Evolutionary conservation across 2,113 vertebrate species (phyloP).

Genomic region (Alosa alosa): DNA sequence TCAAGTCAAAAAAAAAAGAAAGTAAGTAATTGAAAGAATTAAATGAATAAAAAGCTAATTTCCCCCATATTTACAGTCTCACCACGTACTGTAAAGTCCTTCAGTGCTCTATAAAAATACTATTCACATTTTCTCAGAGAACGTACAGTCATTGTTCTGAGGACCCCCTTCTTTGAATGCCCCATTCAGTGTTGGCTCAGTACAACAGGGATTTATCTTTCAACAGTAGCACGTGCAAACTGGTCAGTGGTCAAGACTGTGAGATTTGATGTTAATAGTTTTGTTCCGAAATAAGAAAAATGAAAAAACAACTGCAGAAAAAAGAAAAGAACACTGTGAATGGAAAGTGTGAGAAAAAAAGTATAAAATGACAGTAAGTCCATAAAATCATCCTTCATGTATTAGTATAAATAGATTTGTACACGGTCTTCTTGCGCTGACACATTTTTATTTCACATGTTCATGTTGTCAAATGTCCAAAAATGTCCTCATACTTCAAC

Average conservation of each 20-base stretch:
- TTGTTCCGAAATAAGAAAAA: not conserved
- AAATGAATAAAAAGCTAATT: conserved; percentile 61
- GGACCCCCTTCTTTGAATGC: conserved; percentile 13
- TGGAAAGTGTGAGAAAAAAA: not conserved
- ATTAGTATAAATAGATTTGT: conserved; percentile 15
- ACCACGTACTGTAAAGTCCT: conserved; percentile 70
- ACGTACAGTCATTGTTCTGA: conserved; percentile 57
- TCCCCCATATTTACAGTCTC: conserved; percentile 88
- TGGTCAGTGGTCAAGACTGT: conserved; percentile 21
- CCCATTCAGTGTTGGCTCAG: conserved; percentile 29
- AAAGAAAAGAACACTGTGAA: not conserved
- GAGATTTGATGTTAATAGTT: not conserved
- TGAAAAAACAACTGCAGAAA: not conserved
- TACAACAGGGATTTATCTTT: not conserved
- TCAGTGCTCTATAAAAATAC: conserved; percentile 98
- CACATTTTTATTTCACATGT: not conserved
- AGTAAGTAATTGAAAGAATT: conserved; percentile 48
- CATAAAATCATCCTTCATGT: conserved; percentile 8
- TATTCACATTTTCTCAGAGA: conserved; percentile 97
- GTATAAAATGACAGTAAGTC: conserved; percentile 2
- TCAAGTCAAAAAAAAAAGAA: conserved; percentile 59
- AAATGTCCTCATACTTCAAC: not conserved
- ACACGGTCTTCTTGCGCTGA: conserved; percentile 2
- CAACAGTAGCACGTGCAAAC: conserved; percentile 27
- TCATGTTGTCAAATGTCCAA: conserved; percentile 1